Evolutionary conservation across 1,140 invertebrate genomes (phyloP).

Genomic region (Chlorops oryzae): DNA sequence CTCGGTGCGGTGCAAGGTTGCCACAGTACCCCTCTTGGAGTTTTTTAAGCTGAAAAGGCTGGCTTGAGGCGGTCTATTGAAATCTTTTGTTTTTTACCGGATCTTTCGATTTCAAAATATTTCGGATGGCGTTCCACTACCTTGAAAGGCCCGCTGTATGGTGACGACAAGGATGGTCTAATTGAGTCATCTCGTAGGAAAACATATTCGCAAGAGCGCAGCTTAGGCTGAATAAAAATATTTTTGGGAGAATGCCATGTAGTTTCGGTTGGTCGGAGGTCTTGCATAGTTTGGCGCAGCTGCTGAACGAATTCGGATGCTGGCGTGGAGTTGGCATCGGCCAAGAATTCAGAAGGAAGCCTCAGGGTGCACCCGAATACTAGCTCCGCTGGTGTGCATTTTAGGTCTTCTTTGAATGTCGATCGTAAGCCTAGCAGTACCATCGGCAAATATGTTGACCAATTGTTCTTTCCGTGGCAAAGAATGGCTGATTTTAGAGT

Average conservation of each 20-base stretch:
- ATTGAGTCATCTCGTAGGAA: too few relatives aligned
- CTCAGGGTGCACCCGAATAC: constrained; percentile 26
- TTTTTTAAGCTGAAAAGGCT: too few relatives aligned
- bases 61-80: too few relatives aligned
- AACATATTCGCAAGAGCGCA: too few relatives aligned
- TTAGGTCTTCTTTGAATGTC: constrained; percentile 15
- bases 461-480: constrained; percentile 10
- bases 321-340: background rate
- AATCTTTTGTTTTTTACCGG: too few relatives aligned
- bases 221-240: background rate
- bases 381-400: constrained; percentile 10
- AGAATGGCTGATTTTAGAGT: constrained; percentile 43
- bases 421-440: constrained; percentile 26
- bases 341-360: constrained; percentile 43
- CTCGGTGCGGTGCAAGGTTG: too few relatives aligned
- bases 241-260: constrained; percentile 12
- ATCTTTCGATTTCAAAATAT: too few relatives aligned
- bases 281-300: constrained; percentile 17
- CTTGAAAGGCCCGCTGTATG: too few relatives aligned
- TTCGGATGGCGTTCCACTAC: too few relatives aligned
- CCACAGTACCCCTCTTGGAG: too few relatives aligned
- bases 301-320: constrained; percentile 17
- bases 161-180: too few relatives aligned
- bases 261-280: constrained; percentile 14
- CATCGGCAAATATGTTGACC: constrained; percentile 20